A percentile compares a stretch with the other conserved stretches of the same genome.
These are phyloP conservation scores for Adineta ricciae DNA, from an alignment of 2,888 invertebrate species.

Conservation along the genomic window DNA sequence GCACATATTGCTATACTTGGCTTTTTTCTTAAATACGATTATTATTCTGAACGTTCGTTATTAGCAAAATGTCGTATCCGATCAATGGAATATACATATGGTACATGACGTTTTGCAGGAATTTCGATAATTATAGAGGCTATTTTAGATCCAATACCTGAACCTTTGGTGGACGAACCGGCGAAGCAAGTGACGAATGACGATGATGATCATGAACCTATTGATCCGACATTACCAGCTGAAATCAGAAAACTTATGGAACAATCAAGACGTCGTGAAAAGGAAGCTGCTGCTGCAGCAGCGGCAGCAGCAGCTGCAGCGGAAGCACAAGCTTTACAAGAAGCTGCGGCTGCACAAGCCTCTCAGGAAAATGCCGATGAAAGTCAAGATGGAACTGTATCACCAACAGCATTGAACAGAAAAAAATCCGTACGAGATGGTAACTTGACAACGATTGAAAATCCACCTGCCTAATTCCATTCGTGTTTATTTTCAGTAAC, in stretches of 20 bases:
- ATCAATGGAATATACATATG: slow-evolving; percentile 38
- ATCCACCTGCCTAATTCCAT: too few species aligned
- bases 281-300: slow-evolving; percentile 20
- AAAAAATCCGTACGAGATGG: not conserved
- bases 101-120: not conserved
- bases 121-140: not conserved
- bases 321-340: slow-evolving; percentile 6
- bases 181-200: slow-evolving; percentile 46
- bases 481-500: not conserved
- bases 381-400: not conserved
- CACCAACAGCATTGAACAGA: not conserved
- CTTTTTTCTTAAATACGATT: slow-evolving; percentile 46
- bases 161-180: slow-evolving; percentile 36
- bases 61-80: slow-evolving; percentile 40
- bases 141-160: slow-evolving; percentile 21
- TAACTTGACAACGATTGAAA: not conserved
- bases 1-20: slow-evolving; percentile 44
- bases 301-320: slow-evolving; percentile 13
- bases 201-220: slow-evolving; percentile 33
- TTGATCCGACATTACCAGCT: slow-evolving; percentile 19
- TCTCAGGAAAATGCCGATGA: not conserved
- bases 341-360: not conserved
- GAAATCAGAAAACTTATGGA: slow-evolving; percentile 27
- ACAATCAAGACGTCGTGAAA: slow-evolving; percentile 24
- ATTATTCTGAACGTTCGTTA: slow-evolving; percentile 43